Base-by-base conservation (phyloP, 2,113 vertebrate genomes). In the Pangasianodon gigas region DNA sequence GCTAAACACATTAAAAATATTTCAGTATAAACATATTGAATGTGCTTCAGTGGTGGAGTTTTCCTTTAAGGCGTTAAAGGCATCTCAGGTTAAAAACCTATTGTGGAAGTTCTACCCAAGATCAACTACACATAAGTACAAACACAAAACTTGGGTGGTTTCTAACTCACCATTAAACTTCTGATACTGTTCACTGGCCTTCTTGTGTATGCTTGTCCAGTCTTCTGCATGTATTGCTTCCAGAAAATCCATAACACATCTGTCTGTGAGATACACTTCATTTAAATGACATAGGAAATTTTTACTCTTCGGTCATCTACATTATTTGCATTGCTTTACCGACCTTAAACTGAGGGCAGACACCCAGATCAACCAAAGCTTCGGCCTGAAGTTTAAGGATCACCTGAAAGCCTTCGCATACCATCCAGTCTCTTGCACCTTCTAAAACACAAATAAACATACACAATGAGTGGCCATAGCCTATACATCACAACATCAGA, bases 381-480 rank as follows among this genome's bases (percentile, higher is more conserved):
- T 97, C 94, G 32, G 97, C 97, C 94, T 99, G 98, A 77, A 95
- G 96, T 89, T 87, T 96, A 62, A 99, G 96, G 85, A 99, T 95
- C 81, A 97, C 94, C 94, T 99, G 98, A 94, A 99, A 99, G 1
- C 96, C 98, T 93, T 99, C 98, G 51, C 97, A 98, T 84, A 98
- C 56, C 87, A 95, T 95, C 98, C 98, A 99, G 81, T 96, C 93
- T 0, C 86, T 84, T 0, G 91, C 92, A 0, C 41, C 0, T n/a
- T 92, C 95, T 95, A 89, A 51, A 84, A 88, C 41, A 91, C 9
- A 46, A 69, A 60, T 32, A 83, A 21, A 89, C n/a, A 87, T 41
- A 48, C 8, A 88, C 32, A 18, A 14, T 44, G 10, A 41, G 46
- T 41, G 19, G n/a, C 13, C 8, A 37, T 10, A 32, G 26, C 11